Base-by-base conservation (phyloP, 2,888 invertebrate genomes). In the Ochropleura leucogaster region DNA sequence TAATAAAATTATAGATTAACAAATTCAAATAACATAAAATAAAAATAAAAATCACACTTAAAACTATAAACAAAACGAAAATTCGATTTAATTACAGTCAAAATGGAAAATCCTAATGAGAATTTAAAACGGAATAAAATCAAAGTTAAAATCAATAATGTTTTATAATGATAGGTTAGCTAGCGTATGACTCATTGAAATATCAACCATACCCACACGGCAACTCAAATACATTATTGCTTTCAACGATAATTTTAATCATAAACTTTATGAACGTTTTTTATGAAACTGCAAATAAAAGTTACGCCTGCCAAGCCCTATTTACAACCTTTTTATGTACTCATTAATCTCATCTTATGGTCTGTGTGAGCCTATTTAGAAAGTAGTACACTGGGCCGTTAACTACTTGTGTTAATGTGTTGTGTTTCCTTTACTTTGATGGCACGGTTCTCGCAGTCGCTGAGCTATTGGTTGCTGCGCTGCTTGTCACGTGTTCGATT, bases 361-460 rank as follows among this genome's bases (percentile, higher is more conserved):
- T 40, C 57, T 69, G 47, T 64, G 67, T 60, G 68, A 64, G 73
- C 76, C 73, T 71, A 72, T 83, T 80, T 73, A 64, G 68, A 85
- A 71, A 70, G 57, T 66, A 74, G 85, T 69, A 68, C 78, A 79
- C 74, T 85, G 40, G 16, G 30, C 47, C 63, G 62, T 85, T 76
- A 68, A 70, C 77, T 79, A 69, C 62, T 67, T 74, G 51, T 73
- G 47, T 20, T 69, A 72, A 76, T 66, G 46, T 68, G 30, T 66
- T 68, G 10, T 46, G 55, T 62, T 77, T 72, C 42, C 30, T 68
- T 69, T 30, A 64, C 30, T 40, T 62, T 63, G 49, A 16, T 3
- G 30, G 30, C 30, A 30, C 30, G 30, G 30, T 30, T 30, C 1
- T 1, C 30, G 30, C 30, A 30, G 30, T 30, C 1, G 30, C 30